Evolutionary conservation across 1,140 invertebrate genomes (phyloP).

Genomic region (Psilanteris sp.): DNA sequence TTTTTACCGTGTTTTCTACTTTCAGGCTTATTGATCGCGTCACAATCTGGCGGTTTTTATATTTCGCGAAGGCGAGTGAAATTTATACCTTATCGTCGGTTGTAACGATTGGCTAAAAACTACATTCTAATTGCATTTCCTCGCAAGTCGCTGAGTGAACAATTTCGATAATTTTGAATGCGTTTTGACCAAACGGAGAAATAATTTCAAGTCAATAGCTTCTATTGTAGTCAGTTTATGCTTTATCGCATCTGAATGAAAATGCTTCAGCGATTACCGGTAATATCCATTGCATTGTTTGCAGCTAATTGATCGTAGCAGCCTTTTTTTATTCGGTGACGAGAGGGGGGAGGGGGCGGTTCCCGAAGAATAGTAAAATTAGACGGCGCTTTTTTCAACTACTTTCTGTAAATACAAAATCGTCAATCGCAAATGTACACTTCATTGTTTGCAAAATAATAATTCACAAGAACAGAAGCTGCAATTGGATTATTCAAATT

Average conservation of each 20-base stretch:
- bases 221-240: constrained; percentile 56
- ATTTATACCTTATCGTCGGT: constrained; percentile 5
- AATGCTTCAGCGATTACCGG: constrained; percentile 48
- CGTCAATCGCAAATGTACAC: constrained; percentile 10
- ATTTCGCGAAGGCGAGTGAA: constrained; percentile 6
- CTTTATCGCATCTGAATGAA: constrained; percentile 62
- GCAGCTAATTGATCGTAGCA: constrained; percentile 59
- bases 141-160: constrained; percentile 24
- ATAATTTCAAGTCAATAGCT: constrained; percentile 49
- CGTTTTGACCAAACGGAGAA: constrained; percentile 49
- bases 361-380: constrained; percentile 26
- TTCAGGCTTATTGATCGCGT: constrained; percentile 11
- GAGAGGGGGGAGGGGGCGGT: background rate
- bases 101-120: constrained; percentile 26
- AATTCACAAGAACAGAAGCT: constrained; percentile 4
- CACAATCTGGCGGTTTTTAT: constrained; percentile 8
- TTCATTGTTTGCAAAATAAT: constrained; percentile 27
- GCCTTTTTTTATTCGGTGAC: constrained; percentile 27
- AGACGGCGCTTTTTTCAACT: constrained; percentile 17
- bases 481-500: constrained; percentile 8
- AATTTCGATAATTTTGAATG: constrained; percentile 38
- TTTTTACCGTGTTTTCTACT: constrained; percentile 10
- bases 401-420: constrained; percentile 11
- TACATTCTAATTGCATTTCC: constrained; percentile 38
- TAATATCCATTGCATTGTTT: constrained; percentile 62